A percentile compares a stretch with the other conserved stretches of the same genome.
These are phyloP conservation scores for Chymomyza fuscimana DNA, from an alignment of 2,888 invertebrate genomes.

Conservation along the genomic window DNA sequence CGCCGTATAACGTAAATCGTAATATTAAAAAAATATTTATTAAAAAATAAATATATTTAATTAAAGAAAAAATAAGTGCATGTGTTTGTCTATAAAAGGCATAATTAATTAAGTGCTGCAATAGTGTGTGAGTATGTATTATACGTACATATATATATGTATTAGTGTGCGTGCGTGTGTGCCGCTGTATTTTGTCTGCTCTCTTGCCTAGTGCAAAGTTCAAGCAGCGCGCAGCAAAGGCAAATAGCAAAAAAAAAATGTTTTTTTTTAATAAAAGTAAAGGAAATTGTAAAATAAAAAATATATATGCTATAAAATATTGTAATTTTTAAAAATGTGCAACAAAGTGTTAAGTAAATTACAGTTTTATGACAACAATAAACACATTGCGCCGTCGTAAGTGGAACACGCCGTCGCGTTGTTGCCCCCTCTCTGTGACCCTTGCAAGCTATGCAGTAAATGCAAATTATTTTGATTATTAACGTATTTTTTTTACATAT, in stretches of 20 bases:
- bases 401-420: slow-evolving; percentile 44
- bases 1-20: background rate
- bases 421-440: background rate
- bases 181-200: slow-evolving; percentile 22
- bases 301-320: slow-evolving; percentile 22
- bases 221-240: slow-evolving; percentile 33
- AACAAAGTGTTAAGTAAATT: slow-evolving; percentile 35
- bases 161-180: background rate
- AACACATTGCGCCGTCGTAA: slow-evolving; percentile 40
- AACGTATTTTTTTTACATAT: slow-evolving; percentile 2
- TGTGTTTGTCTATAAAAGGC: slow-evolving; percentile 28
- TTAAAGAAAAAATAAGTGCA: background rate
- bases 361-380: slow-evolving; percentile 33
- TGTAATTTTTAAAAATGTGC: slow-evolving; percentile 31
- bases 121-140: slow-evolving; percentile 18
- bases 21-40: background rate
- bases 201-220: slow-evolving; percentile 40
- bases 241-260: slow-evolving; percentile 33
- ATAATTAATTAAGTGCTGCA: slow-evolving; percentile 44
- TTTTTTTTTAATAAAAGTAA: slow-evolving; percentile 20
- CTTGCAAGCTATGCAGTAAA: too few relatives aligned
- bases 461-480: slow-evolving; percentile 4
- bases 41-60: background rate
- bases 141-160: slow-evolving; percentile 6
- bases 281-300: slow-evolving; percentile 12